Evolutionary conservation across 2,113 vertebrate genomes (phyloP).

Genomic region (Pterocles gutturalis): DNA sequence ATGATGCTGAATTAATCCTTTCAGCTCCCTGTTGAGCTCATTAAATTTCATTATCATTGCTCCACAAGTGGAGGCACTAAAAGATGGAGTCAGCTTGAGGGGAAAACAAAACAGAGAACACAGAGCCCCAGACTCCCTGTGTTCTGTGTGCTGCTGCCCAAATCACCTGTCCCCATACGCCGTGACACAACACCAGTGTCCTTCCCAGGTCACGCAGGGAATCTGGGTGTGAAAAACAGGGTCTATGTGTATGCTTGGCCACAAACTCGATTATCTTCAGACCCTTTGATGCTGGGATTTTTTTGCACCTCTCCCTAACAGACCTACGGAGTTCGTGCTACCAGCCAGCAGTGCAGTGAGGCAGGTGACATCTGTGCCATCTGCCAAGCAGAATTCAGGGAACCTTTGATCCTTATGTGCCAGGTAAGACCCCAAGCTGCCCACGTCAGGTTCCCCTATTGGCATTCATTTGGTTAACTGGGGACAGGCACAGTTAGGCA

Average conservation of each 20-base stretch:
- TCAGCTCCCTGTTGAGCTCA: conserved; percentile 61
- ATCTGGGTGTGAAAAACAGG: background rate
- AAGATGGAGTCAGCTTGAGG: conserved; percentile 35
- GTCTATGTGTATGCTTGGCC: background rate
- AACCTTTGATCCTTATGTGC: conserved; percentile 91
- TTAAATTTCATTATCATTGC: conserved; percentile 52
- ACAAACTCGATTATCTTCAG: background rate
- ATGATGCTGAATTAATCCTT: conserved; percentile 56
- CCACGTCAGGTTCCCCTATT: accelerated
- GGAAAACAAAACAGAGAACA: background rate
- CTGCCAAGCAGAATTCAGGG: conserved; percentile 94
- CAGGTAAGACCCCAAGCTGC: conserved; percentile 80
- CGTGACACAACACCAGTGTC: accelerated
- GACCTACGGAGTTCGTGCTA: conserved; percentile 92
- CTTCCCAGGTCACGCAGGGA: background rate
- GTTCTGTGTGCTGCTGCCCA: background rate
- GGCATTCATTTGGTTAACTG: background rate
- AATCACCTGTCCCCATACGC: background rate
- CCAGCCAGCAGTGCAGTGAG: conserved; percentile 93
- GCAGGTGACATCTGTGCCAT: conserved; percentile 95
- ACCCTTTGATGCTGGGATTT: background rate
- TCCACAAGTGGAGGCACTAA: conserved; percentile 27
- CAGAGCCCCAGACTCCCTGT: background rate
- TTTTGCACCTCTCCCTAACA: conserved; percentile 43
- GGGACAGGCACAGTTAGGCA: background rate